A percentile compares a stretch with the other conserved stretches of the same genome.
phyloP scores from a whole-genome alignment of 2,113 vertebrate species.

The Oncorhynchus clarkii region DNA sequence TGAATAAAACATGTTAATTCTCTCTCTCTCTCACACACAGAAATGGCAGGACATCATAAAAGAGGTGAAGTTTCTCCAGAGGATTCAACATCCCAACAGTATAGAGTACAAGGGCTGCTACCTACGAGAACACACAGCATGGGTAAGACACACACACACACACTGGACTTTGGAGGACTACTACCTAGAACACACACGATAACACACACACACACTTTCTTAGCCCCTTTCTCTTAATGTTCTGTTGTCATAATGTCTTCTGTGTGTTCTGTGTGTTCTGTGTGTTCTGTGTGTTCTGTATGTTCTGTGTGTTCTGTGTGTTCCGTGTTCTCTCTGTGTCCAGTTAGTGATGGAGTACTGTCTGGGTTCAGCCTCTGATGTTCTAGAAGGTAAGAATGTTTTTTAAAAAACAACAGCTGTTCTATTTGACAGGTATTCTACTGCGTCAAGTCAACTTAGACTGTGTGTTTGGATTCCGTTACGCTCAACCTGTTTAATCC shows the following conservation, averaged over 20 bases:
- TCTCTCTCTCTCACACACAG: constrained; percentile 59
- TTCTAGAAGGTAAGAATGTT: constrained; percentile 82
- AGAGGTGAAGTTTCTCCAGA: constrained; percentile 97
- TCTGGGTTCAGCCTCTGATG: constrained; percentile 89
- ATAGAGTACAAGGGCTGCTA: constrained; percentile 99
- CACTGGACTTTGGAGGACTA: neutral
- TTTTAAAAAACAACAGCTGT: too few species aligned
- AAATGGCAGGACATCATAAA: constrained; percentile 99
- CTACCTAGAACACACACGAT: neutral
- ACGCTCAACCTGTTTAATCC: neutral
- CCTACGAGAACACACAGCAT: constrained; percentile 97
- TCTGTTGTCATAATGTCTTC: neutral
- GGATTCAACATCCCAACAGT: constrained; percentile 97
- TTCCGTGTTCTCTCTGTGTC: neutral
- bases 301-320: too few species aligned
- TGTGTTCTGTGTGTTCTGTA: too few species aligned
- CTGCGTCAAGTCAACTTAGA: too few species aligned
- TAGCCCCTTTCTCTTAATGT: too few species aligned
- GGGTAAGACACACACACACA: constrained; percentile 75
- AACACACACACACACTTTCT: too few species aligned
- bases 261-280: neutral
- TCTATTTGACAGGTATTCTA: too few species aligned
- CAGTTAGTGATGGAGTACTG: constrained; percentile 95
- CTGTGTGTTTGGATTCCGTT: too few species aligned
- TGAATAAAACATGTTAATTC: too few species aligned